Evolutionary conservation across 2,888 invertebrate genomes (phyloP), one percentile per base, ranked within the genome.

Genomic region (Mayetiola destructor): DNA sequence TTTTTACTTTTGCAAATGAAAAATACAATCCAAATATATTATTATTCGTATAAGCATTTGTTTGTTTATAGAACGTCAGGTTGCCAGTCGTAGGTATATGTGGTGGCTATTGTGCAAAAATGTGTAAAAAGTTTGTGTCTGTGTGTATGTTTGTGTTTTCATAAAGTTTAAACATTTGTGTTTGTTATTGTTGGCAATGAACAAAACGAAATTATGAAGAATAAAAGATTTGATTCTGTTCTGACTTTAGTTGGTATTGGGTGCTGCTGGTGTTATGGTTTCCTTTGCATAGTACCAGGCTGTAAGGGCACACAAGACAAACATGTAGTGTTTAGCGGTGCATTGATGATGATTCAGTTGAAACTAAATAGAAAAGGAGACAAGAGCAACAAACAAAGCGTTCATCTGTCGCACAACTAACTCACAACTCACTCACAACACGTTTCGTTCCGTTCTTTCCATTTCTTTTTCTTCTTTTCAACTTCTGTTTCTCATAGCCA

Each of bases 171-270:
- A n/a, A n/a, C n/a, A n/a, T n/a, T n/a, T n/a, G n/a, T n/a, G n/a
- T n/a, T n/a, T n/a, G n/a, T n/a, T n/a, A n/a, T n/a, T n/a, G n/a
- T n/a, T n/a, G n/a, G n/a, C n/a, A 48, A 16, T 48, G 27, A 48
- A 48, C 48, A 48, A 48, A 48, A 48, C 48, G 27, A 48, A 48
- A 27, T 48, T 48, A 48, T 48, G 48, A 48, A 48, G 48, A n/a
- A 5, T 6, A 20, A 18, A 5, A 6, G n/a, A 4, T 39, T 39
- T 3, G 16, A 18, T 3, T 39, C 3, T 39, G 16, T 12, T 39
- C 16, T 16, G 12, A 36, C 36, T n/a, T 12, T n/a, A n/a, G n/a
- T n/a, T n/a, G n/a, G n/a, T n/a, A n/a, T n/a, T n/a, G n/a, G 36
- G 12, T 36, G 36, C n/a, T 18, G 39, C 39, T 20, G 16, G 9